Conservation (phyloP, 2,888 invertebrate species). For the Pristionchus japonicus region DNA sequence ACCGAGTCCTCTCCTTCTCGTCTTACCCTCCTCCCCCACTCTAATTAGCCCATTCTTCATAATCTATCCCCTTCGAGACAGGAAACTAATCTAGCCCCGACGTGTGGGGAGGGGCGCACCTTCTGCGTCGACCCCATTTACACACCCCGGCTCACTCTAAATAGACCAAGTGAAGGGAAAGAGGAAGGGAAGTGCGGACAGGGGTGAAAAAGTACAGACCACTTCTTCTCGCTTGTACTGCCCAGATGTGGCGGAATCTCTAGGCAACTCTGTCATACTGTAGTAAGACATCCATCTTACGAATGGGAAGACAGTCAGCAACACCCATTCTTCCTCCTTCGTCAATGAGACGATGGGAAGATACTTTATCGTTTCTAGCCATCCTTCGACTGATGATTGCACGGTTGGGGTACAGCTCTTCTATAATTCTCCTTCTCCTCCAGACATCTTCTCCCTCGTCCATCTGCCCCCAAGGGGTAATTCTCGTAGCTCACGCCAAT, state of each 20-base stretch:
- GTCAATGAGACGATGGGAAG: neutral
- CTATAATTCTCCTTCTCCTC: neutral
- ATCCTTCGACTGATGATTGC: slow-evolving; percentile 13
- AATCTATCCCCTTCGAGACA: slow-evolving; percentile 6
- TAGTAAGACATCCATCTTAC: neutral
- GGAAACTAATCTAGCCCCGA: slow-evolving; percentile 21
- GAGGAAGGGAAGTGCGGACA: neutral
- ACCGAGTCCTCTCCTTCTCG: neutral
- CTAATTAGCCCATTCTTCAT: slow-evolving; percentile 38
- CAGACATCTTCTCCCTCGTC: neutral
- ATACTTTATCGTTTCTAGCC: no score
- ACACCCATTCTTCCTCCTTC: neutral
- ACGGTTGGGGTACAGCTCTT: neutral
- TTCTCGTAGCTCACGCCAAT: slow-evolving; percentile 38
- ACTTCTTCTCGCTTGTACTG: no score
- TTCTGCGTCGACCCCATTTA: neutral
- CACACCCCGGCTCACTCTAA: neutral
- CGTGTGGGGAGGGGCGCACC: neutral
- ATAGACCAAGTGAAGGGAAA: no score
- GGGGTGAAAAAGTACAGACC: neutral
- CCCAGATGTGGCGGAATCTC: no score
- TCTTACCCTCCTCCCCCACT: neutral
- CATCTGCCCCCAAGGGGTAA: slow-evolving; percentile 34
- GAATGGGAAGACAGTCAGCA: neutral
- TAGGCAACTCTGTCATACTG: neutral